phyloP scores from a whole-genome alignment of 2,888 invertebrate genomes.

The Himalopsyche anomala region DNA sequence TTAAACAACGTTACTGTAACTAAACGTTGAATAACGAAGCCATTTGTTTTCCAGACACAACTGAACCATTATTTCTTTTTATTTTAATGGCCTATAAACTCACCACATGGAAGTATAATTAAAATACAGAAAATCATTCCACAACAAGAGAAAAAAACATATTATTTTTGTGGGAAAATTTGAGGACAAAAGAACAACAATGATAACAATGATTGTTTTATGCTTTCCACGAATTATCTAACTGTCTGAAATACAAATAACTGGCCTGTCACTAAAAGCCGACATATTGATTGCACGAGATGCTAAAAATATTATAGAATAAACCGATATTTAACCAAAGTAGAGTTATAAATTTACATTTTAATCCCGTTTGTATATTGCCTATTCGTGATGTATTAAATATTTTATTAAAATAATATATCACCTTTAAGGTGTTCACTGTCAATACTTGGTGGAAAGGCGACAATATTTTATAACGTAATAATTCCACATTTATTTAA shows the following conservation, averaged over 20 bases:
- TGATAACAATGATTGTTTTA: background rate
- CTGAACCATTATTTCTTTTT: background rate
- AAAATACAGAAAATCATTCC: slow-evolving; percentile 11
- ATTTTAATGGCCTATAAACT: background rate
- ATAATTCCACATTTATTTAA: no score
- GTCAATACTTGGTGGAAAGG: no score
- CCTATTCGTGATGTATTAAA: no score
- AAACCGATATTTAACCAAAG: background rate
- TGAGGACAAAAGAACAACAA: background rate
- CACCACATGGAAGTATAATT: background rate
- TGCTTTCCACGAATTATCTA: background rate
- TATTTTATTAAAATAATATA: no score
- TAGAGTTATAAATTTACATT: no score
- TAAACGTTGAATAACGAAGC: background rate
- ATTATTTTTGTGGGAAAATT: background rate
- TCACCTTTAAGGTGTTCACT: no score
- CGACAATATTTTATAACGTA: no score
- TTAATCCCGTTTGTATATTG: no score
- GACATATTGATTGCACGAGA: background rate
- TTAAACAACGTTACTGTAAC: no score
- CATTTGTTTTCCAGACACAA: background rate
- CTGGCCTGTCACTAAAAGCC: background rate
- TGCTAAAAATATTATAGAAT: background rate
- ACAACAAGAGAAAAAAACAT: background rate
- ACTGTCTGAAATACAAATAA: slow-evolving; percentile 3